A percentile compares a stretch with the other conserved stretches of the same genome.
Evolutionary conservation across 2,113 vertebrate species (phyloP).

Genomic region (Mesembrinibis cayennensis): DNA sequence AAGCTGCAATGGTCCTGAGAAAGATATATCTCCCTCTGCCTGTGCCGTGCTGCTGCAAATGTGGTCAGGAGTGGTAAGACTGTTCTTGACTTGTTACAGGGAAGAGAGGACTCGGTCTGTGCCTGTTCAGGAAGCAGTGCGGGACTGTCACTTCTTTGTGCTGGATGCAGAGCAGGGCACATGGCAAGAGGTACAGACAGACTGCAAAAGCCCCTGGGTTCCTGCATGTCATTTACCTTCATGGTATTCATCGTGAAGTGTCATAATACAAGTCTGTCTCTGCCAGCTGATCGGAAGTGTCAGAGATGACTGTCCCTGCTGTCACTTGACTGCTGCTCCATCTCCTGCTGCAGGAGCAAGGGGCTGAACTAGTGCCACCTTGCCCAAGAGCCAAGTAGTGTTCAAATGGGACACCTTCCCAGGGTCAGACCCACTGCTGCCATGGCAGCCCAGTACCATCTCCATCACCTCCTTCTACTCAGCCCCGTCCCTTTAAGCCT

Average conservation of each 20-base stretch:
- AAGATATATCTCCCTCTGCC: neutral
- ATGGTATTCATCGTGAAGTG: neutral
- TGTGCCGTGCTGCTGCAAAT: neutral
- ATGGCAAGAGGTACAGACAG: neutral
- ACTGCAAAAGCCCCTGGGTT: neutral
- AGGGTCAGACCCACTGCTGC: neutral
- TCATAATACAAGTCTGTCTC: neutral
- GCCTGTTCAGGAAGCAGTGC: neutral
- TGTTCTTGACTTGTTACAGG: neutral
- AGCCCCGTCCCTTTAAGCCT: neutral
- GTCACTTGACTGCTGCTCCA: neutral
- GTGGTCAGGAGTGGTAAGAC: neutral
- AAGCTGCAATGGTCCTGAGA: neutral
- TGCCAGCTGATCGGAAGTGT: neutral
- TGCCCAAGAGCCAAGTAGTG: no score
- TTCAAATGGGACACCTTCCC: neutral
- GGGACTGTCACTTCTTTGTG: neutral
- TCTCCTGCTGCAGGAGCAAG: neutral
- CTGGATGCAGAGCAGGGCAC: neutral
- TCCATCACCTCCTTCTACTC: neutral
- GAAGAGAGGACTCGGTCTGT: neutral
- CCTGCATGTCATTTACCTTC: neutral
- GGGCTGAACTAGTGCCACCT: neutral
- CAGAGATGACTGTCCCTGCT: neutral
- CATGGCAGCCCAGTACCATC: neutral